Evolutionary conservation across 2,888 invertebrate genomes (phyloP).

Genomic region (Apotomis betuletana): DNA sequence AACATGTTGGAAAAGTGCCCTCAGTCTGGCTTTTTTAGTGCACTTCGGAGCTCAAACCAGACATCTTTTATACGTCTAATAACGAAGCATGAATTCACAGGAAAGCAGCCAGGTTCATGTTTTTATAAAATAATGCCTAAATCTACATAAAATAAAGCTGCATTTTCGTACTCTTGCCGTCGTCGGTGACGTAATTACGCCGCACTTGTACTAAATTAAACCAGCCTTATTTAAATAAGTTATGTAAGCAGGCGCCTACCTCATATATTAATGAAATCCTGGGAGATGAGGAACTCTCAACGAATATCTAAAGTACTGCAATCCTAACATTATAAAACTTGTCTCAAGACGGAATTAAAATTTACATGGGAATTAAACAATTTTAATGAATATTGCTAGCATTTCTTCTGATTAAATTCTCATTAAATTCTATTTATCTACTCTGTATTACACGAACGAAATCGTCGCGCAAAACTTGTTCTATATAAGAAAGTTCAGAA

Average conservation of each 20-base stretch:
- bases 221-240: slow-evolving; percentile 32
- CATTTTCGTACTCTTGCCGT: slow-evolving; percentile 15
- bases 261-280: slow-evolving; percentile 3
- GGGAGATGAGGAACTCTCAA: neutral
- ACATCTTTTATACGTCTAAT: slow-evolving; percentile 5
- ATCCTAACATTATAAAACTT: neutral
- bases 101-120: slow-evolving; percentile 4
- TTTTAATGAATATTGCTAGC: too few relatives aligned
- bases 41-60: slow-evolving; percentile 14
- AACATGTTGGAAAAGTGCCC: slow-evolving; percentile 19
- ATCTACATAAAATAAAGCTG: slow-evolving; percentile 4
- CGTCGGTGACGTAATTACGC: slow-evolving; percentile 25
- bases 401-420: too few relatives aligned
- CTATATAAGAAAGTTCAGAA: neutral
- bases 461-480: too few relatives aligned
- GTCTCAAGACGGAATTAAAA: neutral
- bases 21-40: slow-evolving; percentile 25
- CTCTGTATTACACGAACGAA: too few relatives aligned
- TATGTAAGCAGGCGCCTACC: slow-evolving; percentile 10
- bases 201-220: slow-evolving; percentile 22
- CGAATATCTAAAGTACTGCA: neutral
- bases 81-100: neutral
- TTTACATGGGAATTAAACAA: too few relatives aligned
- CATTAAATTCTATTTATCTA: too few relatives aligned
- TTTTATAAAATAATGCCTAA: slow-evolving; percentile 15